phyloP scores from a whole-genome alignment of 2,797 vertebrate genomes.

The Gallinago solitaria region DNA sequence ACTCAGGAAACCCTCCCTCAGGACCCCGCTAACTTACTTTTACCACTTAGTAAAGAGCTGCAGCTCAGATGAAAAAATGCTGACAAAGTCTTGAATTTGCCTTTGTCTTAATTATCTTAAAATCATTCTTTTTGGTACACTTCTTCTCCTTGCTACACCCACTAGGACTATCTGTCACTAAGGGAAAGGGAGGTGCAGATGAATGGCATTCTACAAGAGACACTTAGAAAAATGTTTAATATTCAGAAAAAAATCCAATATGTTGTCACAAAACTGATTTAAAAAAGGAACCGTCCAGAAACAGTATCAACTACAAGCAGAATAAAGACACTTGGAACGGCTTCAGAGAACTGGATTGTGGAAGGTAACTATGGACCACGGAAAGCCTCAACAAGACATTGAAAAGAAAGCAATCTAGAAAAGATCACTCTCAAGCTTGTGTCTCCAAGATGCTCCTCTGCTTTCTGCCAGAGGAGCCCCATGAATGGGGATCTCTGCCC shows the following conservation, averaged over 20 bases:
- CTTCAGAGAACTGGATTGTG: not conserved
- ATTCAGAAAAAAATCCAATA: not conserved
- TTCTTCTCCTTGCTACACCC: not conserved
- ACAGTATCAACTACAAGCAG: not conserved
- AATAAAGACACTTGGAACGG: not conserved
- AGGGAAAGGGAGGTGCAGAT: not conserved
- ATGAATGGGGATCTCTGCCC: not conserved
- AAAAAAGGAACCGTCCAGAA: not conserved
- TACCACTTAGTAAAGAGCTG: not conserved
- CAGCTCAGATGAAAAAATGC: not conserved
- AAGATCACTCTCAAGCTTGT: not conserved
- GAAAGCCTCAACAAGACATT: not conserved
- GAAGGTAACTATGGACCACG: not conserved
- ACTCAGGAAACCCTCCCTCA: not conserved
- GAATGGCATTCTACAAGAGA: not conserved
- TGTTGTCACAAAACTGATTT: not conserved
- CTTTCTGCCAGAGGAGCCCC: not conserved
- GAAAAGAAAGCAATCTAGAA: no score
- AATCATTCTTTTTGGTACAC: not conserved
- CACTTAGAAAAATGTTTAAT: not conserved
- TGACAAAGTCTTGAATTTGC: constrained; percentile 1
- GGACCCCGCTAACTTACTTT: not conserved
- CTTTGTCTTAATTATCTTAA: not conserved
- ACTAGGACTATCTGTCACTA: not conserved
- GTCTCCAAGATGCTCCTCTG: not conserved